Evolutionary conservation across 2,797 vertebrate genomes (phyloP).

Genomic region (Artibeus jamaicensis): DNA sequence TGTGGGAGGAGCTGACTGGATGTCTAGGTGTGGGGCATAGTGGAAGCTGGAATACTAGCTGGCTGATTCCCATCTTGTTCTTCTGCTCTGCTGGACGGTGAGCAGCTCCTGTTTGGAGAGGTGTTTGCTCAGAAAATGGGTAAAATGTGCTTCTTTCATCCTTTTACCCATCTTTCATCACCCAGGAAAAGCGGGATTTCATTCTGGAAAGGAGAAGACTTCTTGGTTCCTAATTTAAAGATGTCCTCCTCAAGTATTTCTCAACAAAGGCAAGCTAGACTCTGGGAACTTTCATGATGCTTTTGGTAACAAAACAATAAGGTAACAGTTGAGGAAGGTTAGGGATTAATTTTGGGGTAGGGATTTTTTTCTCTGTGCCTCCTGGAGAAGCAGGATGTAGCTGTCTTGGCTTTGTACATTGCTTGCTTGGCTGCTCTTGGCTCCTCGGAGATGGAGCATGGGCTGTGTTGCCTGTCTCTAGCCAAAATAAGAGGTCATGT

Average conservation of each 20-base stretch:
- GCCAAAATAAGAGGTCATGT: not conserved
- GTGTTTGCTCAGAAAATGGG: not conserved
- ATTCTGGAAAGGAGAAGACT: not conserved
- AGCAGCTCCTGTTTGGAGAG: not conserved
- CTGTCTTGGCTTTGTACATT: not conserved
- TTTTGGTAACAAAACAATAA: not conserved
- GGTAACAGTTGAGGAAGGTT: not conserved
- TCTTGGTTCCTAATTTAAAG: not conserved
- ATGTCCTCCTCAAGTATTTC: not conserved
- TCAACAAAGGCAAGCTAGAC: not conserved
- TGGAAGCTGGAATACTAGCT: not conserved
- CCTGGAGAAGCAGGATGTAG: not conserved
- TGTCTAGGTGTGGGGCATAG: fast-evolving
- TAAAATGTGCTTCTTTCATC: not conserved
- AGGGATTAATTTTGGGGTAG: not conserved
- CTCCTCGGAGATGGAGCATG: not conserved
- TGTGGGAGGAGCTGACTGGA: not conserved
- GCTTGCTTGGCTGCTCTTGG: not conserved
- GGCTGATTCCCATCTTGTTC: not conserved
- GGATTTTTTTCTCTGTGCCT: not conserved
- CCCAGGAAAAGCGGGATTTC: not conserved
- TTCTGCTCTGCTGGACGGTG: not conserved
- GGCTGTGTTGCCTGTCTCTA: not conserved
- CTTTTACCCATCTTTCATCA: not conserved
- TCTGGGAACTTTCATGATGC: not conserved